These are phyloP conservation scores for Cyrtorhinus lividipennis DNA, from an alignment of 1,140 invertebrate genomes.

Conservation along the genomic window DNA sequence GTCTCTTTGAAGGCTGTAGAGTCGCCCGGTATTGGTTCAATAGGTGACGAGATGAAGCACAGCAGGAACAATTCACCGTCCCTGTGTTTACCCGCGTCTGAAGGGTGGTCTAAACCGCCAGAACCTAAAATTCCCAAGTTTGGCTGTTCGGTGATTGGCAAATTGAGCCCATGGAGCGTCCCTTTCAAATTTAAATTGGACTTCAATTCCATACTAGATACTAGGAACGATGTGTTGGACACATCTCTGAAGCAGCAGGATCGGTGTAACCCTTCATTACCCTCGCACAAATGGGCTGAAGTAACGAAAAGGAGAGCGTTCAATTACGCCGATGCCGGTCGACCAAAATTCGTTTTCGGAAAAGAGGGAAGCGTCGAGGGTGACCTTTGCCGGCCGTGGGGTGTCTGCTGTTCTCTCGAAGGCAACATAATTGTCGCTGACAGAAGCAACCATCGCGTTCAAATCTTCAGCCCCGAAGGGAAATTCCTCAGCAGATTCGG, in stretches of 20 bases:
- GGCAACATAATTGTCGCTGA: conserved; percentile 77
- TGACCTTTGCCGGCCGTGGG: conserved; percentile 62
- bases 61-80: background rate
- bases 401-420: conserved; percentile 64
- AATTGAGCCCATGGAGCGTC: background rate
- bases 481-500: conserved; percentile 66
- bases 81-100: too few relatives aligned
- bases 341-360: conserved; percentile 32
- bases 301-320: background rate
- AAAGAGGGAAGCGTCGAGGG: conserved; percentile 38
- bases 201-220: background rate
- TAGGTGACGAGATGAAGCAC: conserved; percentile 1
- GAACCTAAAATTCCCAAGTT: too few relatives aligned
- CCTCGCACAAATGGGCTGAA: too few relatives aligned
- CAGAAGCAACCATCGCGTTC: conserved; percentile 80
- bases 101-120: too few relatives aligned
- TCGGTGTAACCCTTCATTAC: background rate
- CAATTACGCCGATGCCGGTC: conserved; percentile 21
- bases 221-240: background rate
- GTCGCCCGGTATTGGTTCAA: conserved; percentile 14
- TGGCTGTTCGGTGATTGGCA: too few relatives aligned
- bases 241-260: background rate
- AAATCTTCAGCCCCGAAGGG: conserved; percentile 65
- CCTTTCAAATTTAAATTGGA: background rate
- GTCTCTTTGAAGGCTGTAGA: conserved; percentile 32